Base-by-base conservation (phyloP, 1,140 invertebrate genomes). In the Trichonephila inaurata region DNA sequence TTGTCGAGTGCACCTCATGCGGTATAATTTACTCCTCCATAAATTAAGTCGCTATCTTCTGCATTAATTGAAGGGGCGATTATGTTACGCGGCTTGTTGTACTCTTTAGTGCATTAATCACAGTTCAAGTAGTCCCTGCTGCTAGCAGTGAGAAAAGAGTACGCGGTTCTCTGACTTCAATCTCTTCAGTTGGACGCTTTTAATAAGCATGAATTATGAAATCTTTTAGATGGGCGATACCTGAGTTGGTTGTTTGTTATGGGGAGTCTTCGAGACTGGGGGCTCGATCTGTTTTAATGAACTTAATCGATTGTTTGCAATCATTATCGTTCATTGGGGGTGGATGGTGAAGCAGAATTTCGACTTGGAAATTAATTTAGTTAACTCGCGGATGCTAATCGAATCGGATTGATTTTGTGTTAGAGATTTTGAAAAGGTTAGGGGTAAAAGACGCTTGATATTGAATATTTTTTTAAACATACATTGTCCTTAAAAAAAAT, bases 51-150 rank as follows among this genome's bases (percentile, higher is more conserved):
- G 40, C 91, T 92, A 92, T 92, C 82, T 64, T 64, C 62, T 61
- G 44, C 91, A 87, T 92, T 92, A 92, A 92, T 92, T 92, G 91
- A 87, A 92, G 91, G 82, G 91, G 82, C 83, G 91, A 92, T 92
- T 92, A 92, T 92, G 91, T 92, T 87, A 86, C 91, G 83, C 18
- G 24, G 91, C 91, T 87, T 92, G 91, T 92, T 92, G 83, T 87
- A 72, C 60, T 62, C 21, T 87, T 92, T 58, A 40, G 44, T 58
- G 90, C 81, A 92, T 92, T 92, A 92, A 92, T 92, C 90, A 92
- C 61, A 58, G 14, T 51, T 81, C 51, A 61, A 60, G 69, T 77
- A 51, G 85, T 61, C 85, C 62, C 28, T 21, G 88, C 14, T 85
- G 83, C 24, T 72, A 12, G 18, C 14, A 33, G 44, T n/a, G 21